These are phyloP conservation scores for Halictus rubicundus DNA, from an alignment of 1,140 invertebrate species.

Conservation along the genomic window DNA sequence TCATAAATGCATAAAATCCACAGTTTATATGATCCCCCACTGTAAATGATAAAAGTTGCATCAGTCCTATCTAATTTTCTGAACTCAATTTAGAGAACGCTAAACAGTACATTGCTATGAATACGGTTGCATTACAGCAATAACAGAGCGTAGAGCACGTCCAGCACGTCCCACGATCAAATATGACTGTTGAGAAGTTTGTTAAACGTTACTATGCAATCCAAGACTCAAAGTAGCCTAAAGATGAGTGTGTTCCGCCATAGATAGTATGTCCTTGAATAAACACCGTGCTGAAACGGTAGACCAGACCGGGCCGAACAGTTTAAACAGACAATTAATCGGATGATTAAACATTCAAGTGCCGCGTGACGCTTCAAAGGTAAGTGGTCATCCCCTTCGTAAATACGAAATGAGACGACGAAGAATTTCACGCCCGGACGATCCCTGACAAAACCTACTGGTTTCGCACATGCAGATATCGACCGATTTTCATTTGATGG, in stretches of 20 bases:
- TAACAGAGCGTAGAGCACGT: no score
- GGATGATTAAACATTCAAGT: neutral
- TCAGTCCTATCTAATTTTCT: no score
- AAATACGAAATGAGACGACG: conserved; percentile 9
- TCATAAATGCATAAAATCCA: no score
- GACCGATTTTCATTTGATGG: neutral
- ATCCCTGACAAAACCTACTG: conserved; percentile 23
- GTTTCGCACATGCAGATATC: neutral
- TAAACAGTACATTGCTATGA: no score
- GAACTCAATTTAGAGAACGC: no score
- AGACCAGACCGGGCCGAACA: neutral
- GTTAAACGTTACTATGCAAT: no score
- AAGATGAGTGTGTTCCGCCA: neutral
- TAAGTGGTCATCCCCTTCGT: neutral
- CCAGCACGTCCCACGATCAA: no score
- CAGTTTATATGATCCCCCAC: no score
- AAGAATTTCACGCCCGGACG: conserved; percentile 25
- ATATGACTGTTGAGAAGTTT: no score
- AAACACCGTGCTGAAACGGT: neutral
- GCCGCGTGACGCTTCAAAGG: neutral
- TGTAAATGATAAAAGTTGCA: no score
- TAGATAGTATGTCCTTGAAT: neutral
- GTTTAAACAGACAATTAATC: conserved; percentile 7
- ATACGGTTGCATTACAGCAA: no score
- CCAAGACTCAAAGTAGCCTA: neutral